Evolutionary conservation across 2,797 vertebrate species (phyloP).

Genomic region (Sylvilagus floridanus): DNA sequence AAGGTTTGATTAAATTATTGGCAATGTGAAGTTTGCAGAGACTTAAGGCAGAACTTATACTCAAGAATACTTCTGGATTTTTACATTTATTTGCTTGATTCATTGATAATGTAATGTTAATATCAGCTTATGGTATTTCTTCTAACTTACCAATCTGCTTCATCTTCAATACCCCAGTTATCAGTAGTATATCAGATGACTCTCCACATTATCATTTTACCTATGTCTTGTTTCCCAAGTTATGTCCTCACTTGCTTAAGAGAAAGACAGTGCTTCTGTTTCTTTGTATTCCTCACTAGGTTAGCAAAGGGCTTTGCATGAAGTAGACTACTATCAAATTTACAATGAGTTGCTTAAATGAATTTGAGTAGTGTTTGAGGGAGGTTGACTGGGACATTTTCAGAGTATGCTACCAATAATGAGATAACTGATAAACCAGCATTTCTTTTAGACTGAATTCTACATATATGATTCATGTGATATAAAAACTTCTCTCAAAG

Average conservation of each 20-base stretch:
- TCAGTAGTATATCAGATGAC: not conserved
- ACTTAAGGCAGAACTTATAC: not conserved
- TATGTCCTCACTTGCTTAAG: not conserved
- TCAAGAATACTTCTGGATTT: not conserved
- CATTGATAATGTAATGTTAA: not conserved
- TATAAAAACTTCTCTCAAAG: slow-evolving; percentile 18
- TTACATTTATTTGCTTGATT: not conserved
- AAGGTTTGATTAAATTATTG: not conserved
- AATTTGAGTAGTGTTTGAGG: not conserved
- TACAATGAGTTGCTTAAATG: not conserved
- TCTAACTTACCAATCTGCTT: not conserved
- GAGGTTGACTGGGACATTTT: not conserved
- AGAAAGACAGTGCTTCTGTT: not conserved
- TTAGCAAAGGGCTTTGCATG: not conserved
- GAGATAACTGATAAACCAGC: not conserved
- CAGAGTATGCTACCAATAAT: not conserved
- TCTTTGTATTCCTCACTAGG: not conserved
- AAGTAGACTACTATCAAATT: not conserved
- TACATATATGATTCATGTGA: not conserved
- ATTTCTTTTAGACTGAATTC: not conserved
- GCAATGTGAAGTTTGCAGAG: not conserved
- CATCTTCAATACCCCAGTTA: not conserved
- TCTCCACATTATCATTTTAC: not conserved
- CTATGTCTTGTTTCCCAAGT: not conserved
- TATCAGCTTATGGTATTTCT: not conserved